Evolutionary conservation across 2,888 invertebrate species (phyloP).

Genomic region (Drosophila prostipennis): DNA sequence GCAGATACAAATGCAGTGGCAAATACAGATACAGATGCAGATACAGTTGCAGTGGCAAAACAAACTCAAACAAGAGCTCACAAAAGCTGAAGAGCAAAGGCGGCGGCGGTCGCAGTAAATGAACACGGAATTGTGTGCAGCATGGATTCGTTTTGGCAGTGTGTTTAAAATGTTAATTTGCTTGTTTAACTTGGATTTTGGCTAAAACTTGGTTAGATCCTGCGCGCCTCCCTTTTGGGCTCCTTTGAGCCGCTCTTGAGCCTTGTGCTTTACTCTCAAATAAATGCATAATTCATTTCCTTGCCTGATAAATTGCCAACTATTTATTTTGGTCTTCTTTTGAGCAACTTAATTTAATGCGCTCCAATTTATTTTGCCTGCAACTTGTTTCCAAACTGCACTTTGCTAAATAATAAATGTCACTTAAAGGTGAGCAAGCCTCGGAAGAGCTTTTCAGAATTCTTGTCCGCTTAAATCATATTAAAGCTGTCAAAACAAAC

Average conservation of each 20-base stretch:
- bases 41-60: slow-evolving; percentile 39
- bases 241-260: slow-evolving; percentile 12
- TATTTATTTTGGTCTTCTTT: slow-evolving; percentile 26
- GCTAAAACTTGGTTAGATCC: not conserved
- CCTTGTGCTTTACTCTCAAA: not conserved
- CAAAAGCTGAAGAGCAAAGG: slow-evolving; percentile 57
- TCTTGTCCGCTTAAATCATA: slow-evolving; percentile 10
- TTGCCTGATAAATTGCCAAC: slow-evolving; percentile 24
- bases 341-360: slow-evolving; percentile 30
- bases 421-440: slow-evolving; percentile 13
- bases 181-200: slow-evolving; percentile 33
- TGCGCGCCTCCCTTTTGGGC: not conserved
- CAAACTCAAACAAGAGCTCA: slow-evolving; percentile 59
- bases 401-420: slow-evolving; percentile 33
- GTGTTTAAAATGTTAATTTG: slow-evolving; percentile 46
- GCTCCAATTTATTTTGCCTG: slow-evolving; percentile 23
- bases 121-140: slow-evolving; percentile 37
- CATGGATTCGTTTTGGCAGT: slow-evolving; percentile 36
- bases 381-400: slow-evolving; percentile 19
- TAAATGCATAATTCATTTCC: slow-evolving; percentile 29
- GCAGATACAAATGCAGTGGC: slow-evolving; percentile 31
- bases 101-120: slow-evolving; percentile 37
- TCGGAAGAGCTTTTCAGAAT: slow-evolving; percentile 6
- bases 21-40: slow-evolving; percentile 15
- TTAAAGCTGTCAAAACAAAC: slow-evolving; percentile 17